Conservation (phyloP, 2,113 vertebrate genomes). For the Rhynchopsitta pachyrhyncha region DNA sequence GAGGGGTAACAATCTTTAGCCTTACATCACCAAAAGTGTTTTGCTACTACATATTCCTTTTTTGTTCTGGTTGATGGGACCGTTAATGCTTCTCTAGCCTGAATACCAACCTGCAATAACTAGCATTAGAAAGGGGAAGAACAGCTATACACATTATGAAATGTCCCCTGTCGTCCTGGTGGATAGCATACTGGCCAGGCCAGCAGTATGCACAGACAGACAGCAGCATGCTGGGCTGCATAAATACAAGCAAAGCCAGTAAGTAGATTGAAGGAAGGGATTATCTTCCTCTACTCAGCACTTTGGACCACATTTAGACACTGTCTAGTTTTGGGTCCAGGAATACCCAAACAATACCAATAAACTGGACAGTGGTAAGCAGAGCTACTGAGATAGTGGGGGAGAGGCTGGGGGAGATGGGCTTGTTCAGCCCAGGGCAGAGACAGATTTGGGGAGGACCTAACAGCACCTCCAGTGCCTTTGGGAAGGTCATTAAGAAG, state of each 20-base stretch:
- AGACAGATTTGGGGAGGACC: not conserved
- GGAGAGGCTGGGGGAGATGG: not conserved
- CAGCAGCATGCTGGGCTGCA: not conserved
- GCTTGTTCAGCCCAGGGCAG: not conserved
- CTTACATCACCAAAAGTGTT: not conserved
- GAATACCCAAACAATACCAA: not conserved
- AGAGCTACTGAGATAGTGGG: not conserved
- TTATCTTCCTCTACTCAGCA: not conserved
- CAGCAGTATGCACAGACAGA: not conserved
- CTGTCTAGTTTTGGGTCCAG: not conserved
- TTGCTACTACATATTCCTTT: not conserved
- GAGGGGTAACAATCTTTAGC: not conserved
- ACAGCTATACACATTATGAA: not conserved
- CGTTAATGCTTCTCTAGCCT: not conserved
- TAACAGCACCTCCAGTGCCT: not conserved
- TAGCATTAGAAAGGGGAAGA: not conserved
- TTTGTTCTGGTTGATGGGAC: not conserved
- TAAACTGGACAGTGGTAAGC: not conserved
- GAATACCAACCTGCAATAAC: not conserved
- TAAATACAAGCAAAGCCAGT: not conserved
- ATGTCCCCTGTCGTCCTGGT: not conserved
- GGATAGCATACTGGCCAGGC: not conserved
- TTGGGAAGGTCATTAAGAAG: accelerated
- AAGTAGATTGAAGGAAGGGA: not conserved
- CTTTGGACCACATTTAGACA: not conserved